Base-by-base conservation (phyloP, 2,888 invertebrate genomes). In the Brachypterus glaber region DNA sequence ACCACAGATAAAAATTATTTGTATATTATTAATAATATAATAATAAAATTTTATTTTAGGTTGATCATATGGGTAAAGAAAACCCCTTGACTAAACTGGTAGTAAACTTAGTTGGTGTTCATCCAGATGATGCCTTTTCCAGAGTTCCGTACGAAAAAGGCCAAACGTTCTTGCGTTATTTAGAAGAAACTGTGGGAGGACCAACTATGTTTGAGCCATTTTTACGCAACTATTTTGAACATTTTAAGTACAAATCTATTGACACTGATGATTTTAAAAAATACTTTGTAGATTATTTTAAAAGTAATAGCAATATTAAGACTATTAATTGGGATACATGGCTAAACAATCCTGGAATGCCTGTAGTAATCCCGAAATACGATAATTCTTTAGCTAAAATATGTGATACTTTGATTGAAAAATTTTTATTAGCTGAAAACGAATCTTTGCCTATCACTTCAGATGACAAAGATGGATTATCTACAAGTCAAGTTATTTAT, bases 131-230 rank as follows among this genome's bases (percentile, higher is more conserved):
- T 63, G 79, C 91, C 0, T 93, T 91, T 68, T 89, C 89, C 0
- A 68, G 73, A 4, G 82, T 95, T 21, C 95, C 95, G 1, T 95
- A 96, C 61, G 89, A 91, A 60, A 96, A 96, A 66, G 93, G 96
- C 1, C 70, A 86, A 67, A 80, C 86, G 1, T 83, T 96, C 56
- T 72, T 96, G 17, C 82, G 87, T 53, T 87, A 89, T 63, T 66
- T 96, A 39, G 95, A 96, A 63, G 74, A 79, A 48, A 59, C 80
- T 3, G 68, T 87, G 16, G 93, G 92, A 21, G 90, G 91, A 7
- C 77, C 86, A 46, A 75, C 82, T 83, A 66, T 69, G 55, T 93
- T 95, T 66, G 90, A 93, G 53, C 79, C 81, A 2, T 96, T 92
- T 61, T 66, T 96, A 17, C 74, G 77, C 33, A 73, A 79, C 2